Base-by-base conservation (phyloP, 2,888 invertebrate genomes). In the Dendrolimus pini region DNA sequence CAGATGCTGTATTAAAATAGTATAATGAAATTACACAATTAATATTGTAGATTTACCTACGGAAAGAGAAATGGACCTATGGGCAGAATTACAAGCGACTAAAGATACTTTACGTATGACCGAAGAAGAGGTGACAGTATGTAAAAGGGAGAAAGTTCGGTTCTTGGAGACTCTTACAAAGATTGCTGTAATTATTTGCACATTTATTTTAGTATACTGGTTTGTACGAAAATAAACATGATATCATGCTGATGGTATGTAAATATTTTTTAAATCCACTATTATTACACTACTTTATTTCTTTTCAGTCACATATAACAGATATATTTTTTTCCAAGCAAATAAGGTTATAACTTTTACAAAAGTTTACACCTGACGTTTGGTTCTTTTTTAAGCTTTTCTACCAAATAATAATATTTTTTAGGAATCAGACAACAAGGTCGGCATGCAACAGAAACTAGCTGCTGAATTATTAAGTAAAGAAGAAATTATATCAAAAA, bases 391-490 rank as follows among this genome's bases (percentile, higher is more conserved):
- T 55, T 14, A 7, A 55, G 47, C n/a, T 2, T 2, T 41, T 18
- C 30, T 52, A 9, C 41, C 54, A 52, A 7, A 52, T 2, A 7
- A 13, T 14, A 53, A 0, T 13, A 42, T 47, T 53, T 83, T 82
- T 61, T 73, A 85, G 83, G 89, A 89, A 63, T 71, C 85, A 1
- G 89, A 90, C 18, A 83, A 85, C 65, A 87, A 88, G 71, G 75
- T 84, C 65, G 84, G 84, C 52, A 81, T 88, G 69, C 87, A 91
- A 72, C 89, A 90, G 65, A 90, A 89, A 70, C 63, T 92, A 64
- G 87, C 89, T 7, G 85, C 85, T 8, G 91, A 92, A 62, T 77
- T 92, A 42, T 63, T 88, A 8, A 84, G 76, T 62, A 92, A 90
- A 64, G 91, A 90, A 62, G 89, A 90, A 75, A 75, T 85, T 61